Conservation (phyloP, 2,888 invertebrate species). For the Plusia festucae region DNA sequence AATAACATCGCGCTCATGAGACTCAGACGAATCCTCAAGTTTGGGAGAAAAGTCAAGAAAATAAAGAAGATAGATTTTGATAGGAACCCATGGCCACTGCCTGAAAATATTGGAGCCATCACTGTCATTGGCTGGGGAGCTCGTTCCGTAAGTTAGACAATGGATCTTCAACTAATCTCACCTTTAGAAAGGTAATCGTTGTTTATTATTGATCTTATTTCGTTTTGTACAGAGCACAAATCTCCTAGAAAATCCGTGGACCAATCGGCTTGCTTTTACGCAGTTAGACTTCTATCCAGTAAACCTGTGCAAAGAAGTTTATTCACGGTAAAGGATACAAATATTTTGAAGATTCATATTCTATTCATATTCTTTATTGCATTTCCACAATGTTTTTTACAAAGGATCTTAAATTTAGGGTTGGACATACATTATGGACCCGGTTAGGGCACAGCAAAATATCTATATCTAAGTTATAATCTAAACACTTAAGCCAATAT, state of each 20-base stretch:
- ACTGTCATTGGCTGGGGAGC: conserved; percentile 82
- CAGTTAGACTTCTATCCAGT: conserved; percentile 71
- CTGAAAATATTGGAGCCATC: conserved; percentile 68
- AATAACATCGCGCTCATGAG: conserved; percentile 78
- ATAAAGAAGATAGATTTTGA: conserved; percentile 77
- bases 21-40: conserved; percentile 65
- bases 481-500: too few species aligned
- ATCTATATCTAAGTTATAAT: too few species aligned
- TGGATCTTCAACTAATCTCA: too few species aligned
- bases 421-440: too few species aligned
- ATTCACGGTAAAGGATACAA: conserved; percentile 66
- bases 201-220: not conserved
- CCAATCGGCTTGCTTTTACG: conserved; percentile 67
- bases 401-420: too few species aligned
- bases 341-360: not conserved
- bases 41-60: conserved; percentile 45
- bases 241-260: conserved; percentile 62
- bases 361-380: too few species aligned
- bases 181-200: too few species aligned
- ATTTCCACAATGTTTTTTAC: too few species aligned
- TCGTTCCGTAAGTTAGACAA: conserved; percentile 65
- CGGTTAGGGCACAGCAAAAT: too few species aligned
- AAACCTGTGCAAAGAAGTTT: conserved; percentile 73
- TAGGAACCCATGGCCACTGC: conserved; percentile 55
- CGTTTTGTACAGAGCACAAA: conserved; percentile 64